Evolutionary conservation across 2,113 vertebrate genomes (phyloP).

Genomic region (Tragelaphus strepsiceros): DNA sequence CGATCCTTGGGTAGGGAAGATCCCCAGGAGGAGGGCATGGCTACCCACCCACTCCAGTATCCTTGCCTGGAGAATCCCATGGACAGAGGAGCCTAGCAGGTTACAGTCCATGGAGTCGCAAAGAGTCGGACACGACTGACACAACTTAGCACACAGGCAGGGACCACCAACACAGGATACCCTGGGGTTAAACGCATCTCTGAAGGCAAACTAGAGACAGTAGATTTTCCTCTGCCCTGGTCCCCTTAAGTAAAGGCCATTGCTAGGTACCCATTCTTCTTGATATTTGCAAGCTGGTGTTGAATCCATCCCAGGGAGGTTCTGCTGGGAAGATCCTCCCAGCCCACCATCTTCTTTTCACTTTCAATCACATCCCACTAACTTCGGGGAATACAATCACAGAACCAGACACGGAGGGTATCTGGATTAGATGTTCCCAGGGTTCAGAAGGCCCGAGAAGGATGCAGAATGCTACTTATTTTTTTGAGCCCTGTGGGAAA

Average conservation of each 20-base stretch:
- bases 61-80: not conserved
- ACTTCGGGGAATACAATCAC: not conserved
- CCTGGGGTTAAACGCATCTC: not conserved
- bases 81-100: not conserved
- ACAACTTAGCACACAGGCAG: fast-evolving
- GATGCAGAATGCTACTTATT: not conserved
- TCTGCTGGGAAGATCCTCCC: not conserved
- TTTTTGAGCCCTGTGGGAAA: not conserved
- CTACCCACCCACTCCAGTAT: not conserved
- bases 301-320: not conserved
- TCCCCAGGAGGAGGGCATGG: not conserved
- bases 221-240: not conserved
- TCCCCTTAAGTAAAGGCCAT: not conserved
- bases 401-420: fast-evolving
- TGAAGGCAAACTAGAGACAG: too few relatives aligned
- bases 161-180: not conserved
- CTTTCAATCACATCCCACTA: too few relatives aligned
- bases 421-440: not conserved
- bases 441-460: not conserved
- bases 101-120: not conserved
- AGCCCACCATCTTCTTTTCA: not conserved
- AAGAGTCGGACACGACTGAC: not conserved
- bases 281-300: not conserved
- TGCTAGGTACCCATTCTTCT: not conserved
- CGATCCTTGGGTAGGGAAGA: not conserved